Evolutionary conservation across 2,113 vertebrate species (phyloP).

Genomic region (Plecturocebus donacophilus): DNA sequence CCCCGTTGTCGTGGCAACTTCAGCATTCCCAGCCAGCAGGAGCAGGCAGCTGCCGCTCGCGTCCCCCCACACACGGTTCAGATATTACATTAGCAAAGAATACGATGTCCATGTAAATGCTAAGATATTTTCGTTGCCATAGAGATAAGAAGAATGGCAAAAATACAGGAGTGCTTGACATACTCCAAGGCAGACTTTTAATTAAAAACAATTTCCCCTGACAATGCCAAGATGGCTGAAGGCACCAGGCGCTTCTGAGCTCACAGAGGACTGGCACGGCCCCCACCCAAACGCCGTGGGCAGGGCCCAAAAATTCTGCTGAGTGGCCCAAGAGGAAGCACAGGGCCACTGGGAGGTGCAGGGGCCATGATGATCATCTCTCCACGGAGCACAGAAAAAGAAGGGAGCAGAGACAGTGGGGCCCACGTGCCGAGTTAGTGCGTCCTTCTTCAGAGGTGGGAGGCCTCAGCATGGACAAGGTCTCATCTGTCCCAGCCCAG

Average conservation of each 20-base stretch:
- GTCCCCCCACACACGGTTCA: conserved; percentile 84
- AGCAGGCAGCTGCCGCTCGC: conserved; percentile 83
- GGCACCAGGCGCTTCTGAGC: conserved; percentile 73
- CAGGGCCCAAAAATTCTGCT: conserved; percentile 4
- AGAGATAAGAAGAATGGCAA: conserved; percentile 89
- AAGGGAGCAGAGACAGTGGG: neutral
- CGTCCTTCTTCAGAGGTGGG: neutral
- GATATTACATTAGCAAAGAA: conserved; percentile 86
- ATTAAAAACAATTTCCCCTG: conserved; percentile 83
- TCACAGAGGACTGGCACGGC: neutral
- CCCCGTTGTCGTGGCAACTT: conserved; percentile 91
- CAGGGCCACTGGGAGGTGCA: neutral
- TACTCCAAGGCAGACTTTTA: conserved; percentile 89
- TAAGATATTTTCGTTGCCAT: conserved; percentile 90
- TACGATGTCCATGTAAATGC: conserved; percentile 88
- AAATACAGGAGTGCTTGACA: conserved; percentile 88
- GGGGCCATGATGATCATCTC: neutral
- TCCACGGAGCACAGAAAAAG: neutral
- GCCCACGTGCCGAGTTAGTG: neutral
- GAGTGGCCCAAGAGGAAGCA: conserved; percentile 40
- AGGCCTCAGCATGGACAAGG: neutral
- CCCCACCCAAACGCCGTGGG: no score
- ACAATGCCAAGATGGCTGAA: conserved; percentile 86
- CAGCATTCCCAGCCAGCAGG: conserved; percentile 81
- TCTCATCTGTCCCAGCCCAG: neutral